Conservation (phyloP, 35 echinoderm and acorn worm genomes). For the Lytechinus variegatus region DNA sequence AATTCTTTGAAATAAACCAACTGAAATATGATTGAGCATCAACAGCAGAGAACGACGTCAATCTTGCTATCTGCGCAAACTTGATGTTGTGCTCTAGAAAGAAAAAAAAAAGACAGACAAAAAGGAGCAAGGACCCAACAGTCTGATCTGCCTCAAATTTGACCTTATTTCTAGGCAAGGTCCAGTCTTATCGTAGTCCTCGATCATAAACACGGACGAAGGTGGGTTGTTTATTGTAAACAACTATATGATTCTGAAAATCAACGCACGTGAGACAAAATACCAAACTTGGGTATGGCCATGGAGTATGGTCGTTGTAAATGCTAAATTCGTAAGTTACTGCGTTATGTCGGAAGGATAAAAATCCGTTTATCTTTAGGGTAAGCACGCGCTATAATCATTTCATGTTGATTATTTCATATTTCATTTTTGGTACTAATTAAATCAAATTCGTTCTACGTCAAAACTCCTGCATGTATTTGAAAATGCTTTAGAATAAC, state of each 20-base stretch:
- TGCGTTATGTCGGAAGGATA: too few relatives aligned
- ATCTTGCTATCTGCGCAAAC: not conserved
- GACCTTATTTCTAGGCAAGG: not conserved
- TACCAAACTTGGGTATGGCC: not conserved
- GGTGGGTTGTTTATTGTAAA: slow-evolving; percentile 18
- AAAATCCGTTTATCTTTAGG: too few relatives aligned
- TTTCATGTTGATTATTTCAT: too few relatives aligned
- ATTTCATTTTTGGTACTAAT: too few relatives aligned
- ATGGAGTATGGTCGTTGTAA: not conserved
- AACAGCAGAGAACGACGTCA: not conserved
- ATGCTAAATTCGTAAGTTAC: too few relatives aligned
- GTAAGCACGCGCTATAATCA: too few relatives aligned
- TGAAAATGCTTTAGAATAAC: too few relatives aligned
- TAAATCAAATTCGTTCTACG: too few relatives aligned
- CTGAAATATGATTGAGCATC: not conserved
- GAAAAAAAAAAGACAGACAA: not conserved
- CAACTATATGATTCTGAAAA: not conserved
- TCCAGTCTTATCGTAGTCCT: not conserved
- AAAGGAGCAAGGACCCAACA: not conserved
- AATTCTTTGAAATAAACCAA: not conserved
- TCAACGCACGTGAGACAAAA: not conserved
- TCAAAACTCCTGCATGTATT: too few relatives aligned
- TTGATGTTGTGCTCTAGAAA: not conserved
- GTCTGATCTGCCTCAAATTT: not conserved
- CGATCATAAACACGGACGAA: slow-evolving; percentile 10